Evolutionary conservation across 2,113 vertebrate species (phyloP), one percentile per base, ranked within the genome.

Genomic region (Sinosuthora webbiana): DNA sequence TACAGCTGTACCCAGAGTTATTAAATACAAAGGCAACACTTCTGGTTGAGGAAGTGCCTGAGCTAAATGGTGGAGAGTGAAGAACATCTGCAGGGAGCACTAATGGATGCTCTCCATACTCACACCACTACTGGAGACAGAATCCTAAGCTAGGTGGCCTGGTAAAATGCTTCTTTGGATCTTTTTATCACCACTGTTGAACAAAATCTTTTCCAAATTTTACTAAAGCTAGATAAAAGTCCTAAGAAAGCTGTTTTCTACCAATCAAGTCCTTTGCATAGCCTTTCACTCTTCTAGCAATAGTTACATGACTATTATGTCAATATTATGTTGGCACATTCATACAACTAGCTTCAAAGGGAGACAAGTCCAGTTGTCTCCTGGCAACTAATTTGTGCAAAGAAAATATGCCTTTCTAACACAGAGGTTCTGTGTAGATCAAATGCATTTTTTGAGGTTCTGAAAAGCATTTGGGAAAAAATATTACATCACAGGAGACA

Each of bases 381-480:
- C 53, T 44, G 62, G 52, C 5, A 67, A 79, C 37, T 82, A 28
- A 30, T 62, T 83, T 91, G 73, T 87, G 30, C 21, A 67, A 67
- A 70, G 60, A 89, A 95, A 73, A 90, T 1, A 20, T 37, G 13
- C 25, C 39, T 93, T 87, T 74, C 62, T 83, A 79, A 70, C 11
- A 57, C 11, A 76, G 22, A 1, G 1, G 15, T 80, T 95, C 49
- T 59, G 22, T 44, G 12, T 31, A 65, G 39, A 83, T 77, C 33
- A 83, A 91, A 80, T 50, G 20, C 15, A 41, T 55, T 74, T 27
- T 64, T 11, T 47, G 49, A 86, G 17, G 30, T 85, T 87, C 70
- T 31, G 30, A 93, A 87, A 82, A 93, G 70, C 15, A 56, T 79
- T 52, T 69, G 37, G 28, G 52, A 44, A 44, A 95, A 93, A 89